Evolutionary conservation across 2,888 invertebrate genomes (phyloP).

Genomic region (Limenitis camilla): DNA sequence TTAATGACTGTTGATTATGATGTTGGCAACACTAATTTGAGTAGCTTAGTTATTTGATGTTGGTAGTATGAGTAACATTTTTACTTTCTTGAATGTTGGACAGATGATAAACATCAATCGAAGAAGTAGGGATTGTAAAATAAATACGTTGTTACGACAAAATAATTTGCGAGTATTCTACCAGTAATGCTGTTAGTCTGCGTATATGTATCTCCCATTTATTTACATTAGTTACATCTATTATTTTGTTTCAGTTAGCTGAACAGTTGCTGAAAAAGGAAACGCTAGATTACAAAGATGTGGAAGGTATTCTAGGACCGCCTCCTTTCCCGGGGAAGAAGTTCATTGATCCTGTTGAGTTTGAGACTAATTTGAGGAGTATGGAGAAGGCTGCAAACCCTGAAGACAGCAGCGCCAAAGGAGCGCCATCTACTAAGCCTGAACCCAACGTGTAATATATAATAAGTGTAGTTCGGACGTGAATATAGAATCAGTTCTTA

Average conservation of each 20-base stretch:
- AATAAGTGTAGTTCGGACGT: not conserved
- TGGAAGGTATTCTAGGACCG: conserved; percentile 90
- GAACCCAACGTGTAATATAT: conserved; percentile 11
- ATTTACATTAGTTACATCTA: not conserved
- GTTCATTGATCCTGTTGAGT: conserved; percentile 85
- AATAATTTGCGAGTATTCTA: too few species aligned
- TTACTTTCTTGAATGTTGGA: too few species aligned
- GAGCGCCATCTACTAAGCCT: conserved; percentile 49
- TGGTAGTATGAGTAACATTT: too few species aligned
- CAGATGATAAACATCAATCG: too few species aligned
- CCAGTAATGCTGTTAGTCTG: too few species aligned
- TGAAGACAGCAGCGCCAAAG: conserved; percentile 27
- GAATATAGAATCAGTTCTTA: conserved; percentile 6
- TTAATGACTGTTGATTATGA: too few species aligned
- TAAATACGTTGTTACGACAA: too few species aligned
- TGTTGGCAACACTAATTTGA: too few species aligned
- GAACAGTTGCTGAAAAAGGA: conserved; percentile 90
- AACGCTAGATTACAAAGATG: conserved; percentile 92
- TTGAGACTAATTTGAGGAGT: conserved; percentile 76
- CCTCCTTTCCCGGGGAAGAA: conserved; percentile 85
- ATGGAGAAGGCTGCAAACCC: conserved; percentile 42
- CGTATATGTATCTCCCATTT: not conserved
- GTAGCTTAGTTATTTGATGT: too few species aligned
- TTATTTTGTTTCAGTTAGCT: conserved; percentile 80
- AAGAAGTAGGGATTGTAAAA: too few species aligned